phyloP scores from a whole-genome alignment of 2,113 vertebrate species.

The Muntiacus reevesi region DNA sequence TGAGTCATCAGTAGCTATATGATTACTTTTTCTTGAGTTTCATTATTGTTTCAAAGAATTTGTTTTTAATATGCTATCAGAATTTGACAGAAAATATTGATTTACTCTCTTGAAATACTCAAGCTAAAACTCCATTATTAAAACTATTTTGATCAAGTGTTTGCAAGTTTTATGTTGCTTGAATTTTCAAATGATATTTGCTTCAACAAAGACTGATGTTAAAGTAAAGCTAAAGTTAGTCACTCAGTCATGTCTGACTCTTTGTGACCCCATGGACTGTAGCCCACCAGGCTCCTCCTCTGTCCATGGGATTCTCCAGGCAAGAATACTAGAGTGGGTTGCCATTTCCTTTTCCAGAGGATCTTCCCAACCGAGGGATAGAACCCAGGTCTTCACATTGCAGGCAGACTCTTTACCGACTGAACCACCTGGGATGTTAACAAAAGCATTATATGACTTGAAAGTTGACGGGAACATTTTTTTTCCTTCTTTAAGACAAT shows the following conservation, averaged over 20 bases:
- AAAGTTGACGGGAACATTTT: neutral
- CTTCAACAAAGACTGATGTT: neutral
- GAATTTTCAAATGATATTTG: constrained; percentile 6
- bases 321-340: neutral
- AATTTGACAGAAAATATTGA: neutral
- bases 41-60: neutral
- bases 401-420: neutral
- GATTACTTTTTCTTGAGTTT: neutral
- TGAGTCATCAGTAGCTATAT: neutral
- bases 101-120: neutral
- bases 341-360: neutral
- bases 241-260: neutral
- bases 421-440: neutral
- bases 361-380: neutral
- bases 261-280: neutral
- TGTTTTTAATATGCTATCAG: neutral
- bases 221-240: neutral
- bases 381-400: neutral
- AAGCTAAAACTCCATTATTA: neutral
- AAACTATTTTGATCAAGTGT: constrained; percentile 7
- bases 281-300: neutral
- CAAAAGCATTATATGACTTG: neutral
- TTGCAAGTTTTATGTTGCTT: neutral
- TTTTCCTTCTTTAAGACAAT: constrained; percentile 13
- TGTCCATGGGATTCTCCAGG: neutral